Conservation (phyloP, 2,888 invertebrate genomes). For the Oxycera nigricornis region DNA sequence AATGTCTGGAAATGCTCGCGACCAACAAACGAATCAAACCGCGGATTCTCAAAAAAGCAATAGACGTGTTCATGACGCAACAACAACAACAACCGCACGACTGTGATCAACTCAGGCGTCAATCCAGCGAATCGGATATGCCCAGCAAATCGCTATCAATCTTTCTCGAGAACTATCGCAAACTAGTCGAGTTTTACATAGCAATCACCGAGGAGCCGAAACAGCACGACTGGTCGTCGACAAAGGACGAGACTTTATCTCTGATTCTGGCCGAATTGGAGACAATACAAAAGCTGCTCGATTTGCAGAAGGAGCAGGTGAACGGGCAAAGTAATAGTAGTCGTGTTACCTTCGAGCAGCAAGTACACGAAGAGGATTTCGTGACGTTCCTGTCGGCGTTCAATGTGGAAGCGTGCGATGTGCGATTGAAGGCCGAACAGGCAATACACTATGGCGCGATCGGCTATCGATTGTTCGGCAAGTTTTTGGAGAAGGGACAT, state of each 20-base stretch:
- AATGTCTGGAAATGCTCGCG: slow-evolving; percentile 74
- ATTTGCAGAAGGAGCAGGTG: slow-evolving; percentile 60
- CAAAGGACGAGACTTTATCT: slow-evolving; percentile 51
- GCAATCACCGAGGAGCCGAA: slow-evolving; percentile 50
- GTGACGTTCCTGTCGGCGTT: slow-evolving; percentile 61
- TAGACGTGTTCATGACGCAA: slow-evolving; percentile 59
- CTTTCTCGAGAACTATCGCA: slow-evolving; percentile 53
- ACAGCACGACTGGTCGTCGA: not conserved
- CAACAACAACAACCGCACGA: slow-evolving; percentile 54
- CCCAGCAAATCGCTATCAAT: slow-evolving; percentile 50
- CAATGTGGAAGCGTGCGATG: slow-evolving; percentile 51
- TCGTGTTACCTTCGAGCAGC: slow-evolving; percentile 68
- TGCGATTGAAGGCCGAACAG: slow-evolving; percentile 58
- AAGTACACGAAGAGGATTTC: slow-evolving; percentile 66
- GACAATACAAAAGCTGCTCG: slow-evolving; percentile 70
- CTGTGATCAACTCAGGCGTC: slow-evolving; percentile 52
- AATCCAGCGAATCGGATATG: slow-evolving; percentile 46
- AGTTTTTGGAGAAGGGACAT: slow-evolving; percentile 58
- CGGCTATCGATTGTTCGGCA: slow-evolving; percentile 55
- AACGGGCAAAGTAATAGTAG: slow-evolving; percentile 61
- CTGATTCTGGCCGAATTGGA: slow-evolving; percentile 63
- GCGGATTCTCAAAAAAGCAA: slow-evolving; percentile 66
- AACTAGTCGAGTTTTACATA: slow-evolving; percentile 57
- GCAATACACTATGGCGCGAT: slow-evolving; percentile 55
- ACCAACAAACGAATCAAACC: slow-evolving; percentile 71